A percentile compares a stretch with the other conserved stretches of the same genome.
Evolutionary conservation across 2,888 invertebrate genomes (phyloP).

Genomic region (Homarus gammarus): DNA sequence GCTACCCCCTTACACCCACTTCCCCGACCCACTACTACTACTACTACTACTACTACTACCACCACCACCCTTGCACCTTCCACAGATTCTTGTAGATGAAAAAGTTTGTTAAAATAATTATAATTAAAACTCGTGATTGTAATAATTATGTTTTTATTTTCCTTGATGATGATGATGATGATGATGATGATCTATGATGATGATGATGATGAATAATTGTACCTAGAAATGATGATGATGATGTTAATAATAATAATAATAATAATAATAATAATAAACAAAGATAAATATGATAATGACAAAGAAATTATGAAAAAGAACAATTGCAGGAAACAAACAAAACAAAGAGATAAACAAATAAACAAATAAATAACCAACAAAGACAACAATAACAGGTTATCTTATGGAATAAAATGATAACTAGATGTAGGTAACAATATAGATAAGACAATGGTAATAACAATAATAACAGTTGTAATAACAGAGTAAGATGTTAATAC

Average conservation of each 20-base stretch:
- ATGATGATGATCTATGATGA: neutral
- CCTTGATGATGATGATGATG: neutral
- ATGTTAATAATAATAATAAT: neutral
- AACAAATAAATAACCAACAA: neutral
- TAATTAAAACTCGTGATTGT: neutral
- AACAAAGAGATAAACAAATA: neutral
- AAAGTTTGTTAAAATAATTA: neutral
- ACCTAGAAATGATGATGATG: neutral
- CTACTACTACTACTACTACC: neutral
- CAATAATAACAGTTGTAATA: neutral
- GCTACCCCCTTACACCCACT: too few relatives aligned
- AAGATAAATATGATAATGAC: neutral
- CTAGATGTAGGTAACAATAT: too few relatives aligned
- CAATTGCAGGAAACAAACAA: neutral
- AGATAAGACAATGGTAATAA: neutral
- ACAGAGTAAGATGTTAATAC: neutral
- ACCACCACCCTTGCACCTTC: neutral
- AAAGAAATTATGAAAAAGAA: neutral
- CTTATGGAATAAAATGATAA: neutral
- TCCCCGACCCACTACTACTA: neutral
- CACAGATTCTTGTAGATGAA: neutral
- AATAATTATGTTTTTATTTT: neutral
- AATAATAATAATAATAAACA: too few relatives aligned
- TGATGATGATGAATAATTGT: too few relatives aligned
- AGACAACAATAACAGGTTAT: neutral